phyloP scores from a whole-genome alignment of 2,797 vertebrate genomes.

The Malacoraja senta region DNA sequence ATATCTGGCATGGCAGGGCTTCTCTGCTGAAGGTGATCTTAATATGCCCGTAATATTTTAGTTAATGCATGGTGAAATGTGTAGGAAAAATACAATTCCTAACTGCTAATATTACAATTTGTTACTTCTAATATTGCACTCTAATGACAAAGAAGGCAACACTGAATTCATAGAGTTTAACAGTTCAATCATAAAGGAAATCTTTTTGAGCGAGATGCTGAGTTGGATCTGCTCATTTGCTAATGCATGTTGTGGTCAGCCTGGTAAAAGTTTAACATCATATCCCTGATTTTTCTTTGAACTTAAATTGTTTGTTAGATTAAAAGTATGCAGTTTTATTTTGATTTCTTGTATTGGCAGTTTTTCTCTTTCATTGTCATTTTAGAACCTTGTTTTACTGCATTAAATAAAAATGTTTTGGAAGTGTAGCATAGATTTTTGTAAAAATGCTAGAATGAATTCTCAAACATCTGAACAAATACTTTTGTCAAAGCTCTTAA shows the following conservation, averaged over 20 bases:
- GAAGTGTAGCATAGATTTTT: not conserved
- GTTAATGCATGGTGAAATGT: not conserved
- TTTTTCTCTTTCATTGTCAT: not conserved
- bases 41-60: not conserved
- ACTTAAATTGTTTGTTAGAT: not conserved
- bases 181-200: too few species aligned
- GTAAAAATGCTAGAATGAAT: not conserved
- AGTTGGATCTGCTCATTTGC: not conserved
- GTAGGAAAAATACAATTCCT: not conserved
- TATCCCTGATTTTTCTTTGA: not conserved
- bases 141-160: not conserved
- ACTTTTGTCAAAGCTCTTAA: not conserved
- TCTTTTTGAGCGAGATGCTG: not conserved
- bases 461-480: not conserved
- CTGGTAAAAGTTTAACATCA: not conserved
- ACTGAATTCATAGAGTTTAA: not conserved
- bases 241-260: not conserved
- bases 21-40: constrained; percentile 79
- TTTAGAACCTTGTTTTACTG: not conserved
- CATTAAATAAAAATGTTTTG: not conserved
- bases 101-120: not conserved
- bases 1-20: constrained; percentile 80
- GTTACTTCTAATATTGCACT: not conserved
- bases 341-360: not conserved
- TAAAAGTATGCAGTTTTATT: not conserved